These are phyloP conservation scores for Condylura cristata DNA, from an alignment of 2,113 vertebrate genomes.

Conservation along the genomic window DNA sequence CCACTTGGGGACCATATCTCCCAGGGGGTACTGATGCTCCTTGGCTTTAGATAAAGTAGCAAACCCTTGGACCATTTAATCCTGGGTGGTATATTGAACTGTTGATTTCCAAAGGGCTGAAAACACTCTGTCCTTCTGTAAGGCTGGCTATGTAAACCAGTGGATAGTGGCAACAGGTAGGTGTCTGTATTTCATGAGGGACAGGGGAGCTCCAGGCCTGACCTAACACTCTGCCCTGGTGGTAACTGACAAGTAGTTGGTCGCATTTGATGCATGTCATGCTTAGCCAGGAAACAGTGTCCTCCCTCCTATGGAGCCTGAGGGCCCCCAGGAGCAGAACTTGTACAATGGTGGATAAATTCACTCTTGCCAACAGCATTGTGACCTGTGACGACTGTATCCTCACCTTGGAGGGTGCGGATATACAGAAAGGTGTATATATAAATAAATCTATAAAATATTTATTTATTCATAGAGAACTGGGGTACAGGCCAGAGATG, in stretches of 20 bases:
- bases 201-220: neutral
- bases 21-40: neutral
- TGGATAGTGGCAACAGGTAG: neutral
- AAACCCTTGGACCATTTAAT: neutral
- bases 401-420: neutral
- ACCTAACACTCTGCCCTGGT: neutral
- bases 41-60: neutral
- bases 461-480: too few species aligned
- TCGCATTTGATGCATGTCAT: neutral
- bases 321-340: neutral
- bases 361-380: neutral
- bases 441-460: too few species aligned
- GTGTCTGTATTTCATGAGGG: neutral
- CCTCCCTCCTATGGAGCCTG: neutral
- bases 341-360: neutral
- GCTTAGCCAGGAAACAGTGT: neutral
- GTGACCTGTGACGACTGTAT: neutral
- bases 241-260: neutral
- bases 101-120: neutral
- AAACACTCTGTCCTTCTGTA: neutral
- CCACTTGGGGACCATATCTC: neutral
- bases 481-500: too few species aligned
- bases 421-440: rapidly evolving
- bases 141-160: neutral
- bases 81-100: neutral